Evolutionary conservation across 2,797 vertebrate species (phyloP), one percentile per base, ranked within the genome.

Genomic region (Tinamus major): DNA sequence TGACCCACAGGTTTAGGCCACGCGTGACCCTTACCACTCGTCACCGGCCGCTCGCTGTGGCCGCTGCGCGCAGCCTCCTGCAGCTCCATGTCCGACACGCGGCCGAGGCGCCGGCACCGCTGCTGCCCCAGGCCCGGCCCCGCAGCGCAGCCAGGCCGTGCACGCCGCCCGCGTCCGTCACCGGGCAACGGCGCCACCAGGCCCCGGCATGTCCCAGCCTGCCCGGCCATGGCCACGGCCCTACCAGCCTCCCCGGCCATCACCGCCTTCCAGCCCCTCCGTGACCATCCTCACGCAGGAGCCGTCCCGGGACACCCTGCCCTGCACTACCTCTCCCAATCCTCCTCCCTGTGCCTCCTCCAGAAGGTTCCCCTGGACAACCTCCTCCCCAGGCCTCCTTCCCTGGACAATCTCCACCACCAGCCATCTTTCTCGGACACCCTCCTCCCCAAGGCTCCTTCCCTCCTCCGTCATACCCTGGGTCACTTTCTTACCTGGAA

Each of bases 401-500:
- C 46, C 58, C 12, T 5, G 63, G 55, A 17, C 56, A 23, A 2
- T 1, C 42, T 44, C 17, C 42, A 44, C 17, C 42, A 42, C 41
- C 5, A 42, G 14, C 41, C 35, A 27, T 29, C 39, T 41, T 41
- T 10, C 39, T 41, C 13, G 59, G 56, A 20, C 61, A 23, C 1
- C 1, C n/a, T 61, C 81, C 3, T 13, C 24, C n/a, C 20, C 6
- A 2, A 8, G 7, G 1, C 1, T 48, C 16, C 39, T 37, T 27
- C 27, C 41, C 7, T 31, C 15, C 27, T 53, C 49, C 13, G 5
- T 27, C 49, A 27, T 29, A 53, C 51, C 51, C 27, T 29, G 27
- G 51, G 51, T 29, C 51, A 17, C 29, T 17, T 29, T 16, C 27
- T 27, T n/a, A 42, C 55, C 23, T 3, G 4, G 10, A 46, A 4